Evolutionary conservation across 2,888 invertebrate genomes (phyloP).

Genomic region (Habrosyne pyritoides): DNA sequence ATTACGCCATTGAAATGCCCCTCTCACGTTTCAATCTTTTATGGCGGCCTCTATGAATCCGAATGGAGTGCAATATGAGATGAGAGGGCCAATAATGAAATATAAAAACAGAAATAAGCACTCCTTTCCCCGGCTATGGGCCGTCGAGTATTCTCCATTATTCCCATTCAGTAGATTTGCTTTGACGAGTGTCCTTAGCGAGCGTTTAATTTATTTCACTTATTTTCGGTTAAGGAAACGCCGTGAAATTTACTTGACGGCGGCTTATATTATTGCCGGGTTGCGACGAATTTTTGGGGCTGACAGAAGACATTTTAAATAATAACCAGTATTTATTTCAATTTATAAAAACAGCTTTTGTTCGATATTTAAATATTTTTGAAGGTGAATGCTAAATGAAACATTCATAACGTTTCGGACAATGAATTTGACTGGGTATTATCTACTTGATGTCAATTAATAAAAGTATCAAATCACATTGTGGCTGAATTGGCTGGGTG

Average conservation of each 20-base stretch:
- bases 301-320: constrained; percentile 4
- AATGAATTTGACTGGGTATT: too few relatives aligned
- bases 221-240: constrained; percentile 38
- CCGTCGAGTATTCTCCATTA: constrained; percentile 75
- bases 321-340: not conserved
- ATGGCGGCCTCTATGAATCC: constrained; percentile 77
- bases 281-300: not conserved
- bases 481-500: too few relatives aligned
- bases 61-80: constrained; percentile 79
- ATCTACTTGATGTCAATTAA: too few relatives aligned
- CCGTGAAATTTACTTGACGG: constrained; percentile 22
- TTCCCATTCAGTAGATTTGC: constrained; percentile 72
- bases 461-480: too few relatives aligned
- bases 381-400: not conserved
- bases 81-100: constrained; percentile 83
- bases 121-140: constrained; percentile 67
- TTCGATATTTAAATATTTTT: not conserved
- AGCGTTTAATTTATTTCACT: constrained; percentile 70
- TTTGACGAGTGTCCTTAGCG: constrained; percentile 71
- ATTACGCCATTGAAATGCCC: constrained; percentile 81
- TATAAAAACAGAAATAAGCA: constrained; percentile 81
- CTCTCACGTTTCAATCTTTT: constrained; percentile 83
- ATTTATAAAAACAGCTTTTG: not conserved
- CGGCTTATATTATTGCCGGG: not conserved
- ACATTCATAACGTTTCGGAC: not conserved